Percentiles rank a stretch among this genome's conserved stretches.
phyloP scores from a whole-genome alignment of 1,140 invertebrate genomes.

The Polyergus mexicanus region DNA sequence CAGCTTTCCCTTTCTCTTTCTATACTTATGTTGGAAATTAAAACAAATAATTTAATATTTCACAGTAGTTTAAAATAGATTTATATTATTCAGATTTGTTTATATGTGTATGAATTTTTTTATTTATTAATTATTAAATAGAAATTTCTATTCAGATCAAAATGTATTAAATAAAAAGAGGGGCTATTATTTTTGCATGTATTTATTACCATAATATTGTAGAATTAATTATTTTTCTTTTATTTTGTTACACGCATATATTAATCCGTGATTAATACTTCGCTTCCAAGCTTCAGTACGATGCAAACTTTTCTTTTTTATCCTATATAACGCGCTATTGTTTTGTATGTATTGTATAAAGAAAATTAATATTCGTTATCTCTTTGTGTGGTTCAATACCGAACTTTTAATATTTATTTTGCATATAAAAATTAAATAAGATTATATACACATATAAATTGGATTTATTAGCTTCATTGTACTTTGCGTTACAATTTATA shows the following conservation, averaged over 20 bases:
- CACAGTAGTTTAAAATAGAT: not conserved
- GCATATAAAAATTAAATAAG: not conserved
- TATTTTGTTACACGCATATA: not conserved
- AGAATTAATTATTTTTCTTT: conserved; percentile 8
- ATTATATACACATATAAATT: not conserved
- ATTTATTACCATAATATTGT: conserved; percentile 9
- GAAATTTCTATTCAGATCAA: not conserved
- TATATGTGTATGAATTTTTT: not conserved
- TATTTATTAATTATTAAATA: not conserved
- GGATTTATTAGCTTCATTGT: not conserved
- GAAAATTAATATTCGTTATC: conserved; percentile 43
- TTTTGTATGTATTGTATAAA: not conserved
- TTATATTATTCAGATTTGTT: conserved; percentile 2
- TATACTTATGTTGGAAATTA: not conserved
- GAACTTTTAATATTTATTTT: conserved; percentile 32
- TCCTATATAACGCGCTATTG: not conserved
- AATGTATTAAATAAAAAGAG: not conserved
- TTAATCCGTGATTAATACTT: conserved; percentile 21
- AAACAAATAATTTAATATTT: not conserved
- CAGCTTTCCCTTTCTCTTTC: not conserved
- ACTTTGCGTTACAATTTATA: no score
- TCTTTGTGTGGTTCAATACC: not conserved
- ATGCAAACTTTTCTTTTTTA: conserved; percentile 24
- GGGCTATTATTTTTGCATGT: not conserved
- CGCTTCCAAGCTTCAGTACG: not conserved